Conservation (phyloP, 2,113 vertebrate genomes). For the Cottus gobio region DNA sequence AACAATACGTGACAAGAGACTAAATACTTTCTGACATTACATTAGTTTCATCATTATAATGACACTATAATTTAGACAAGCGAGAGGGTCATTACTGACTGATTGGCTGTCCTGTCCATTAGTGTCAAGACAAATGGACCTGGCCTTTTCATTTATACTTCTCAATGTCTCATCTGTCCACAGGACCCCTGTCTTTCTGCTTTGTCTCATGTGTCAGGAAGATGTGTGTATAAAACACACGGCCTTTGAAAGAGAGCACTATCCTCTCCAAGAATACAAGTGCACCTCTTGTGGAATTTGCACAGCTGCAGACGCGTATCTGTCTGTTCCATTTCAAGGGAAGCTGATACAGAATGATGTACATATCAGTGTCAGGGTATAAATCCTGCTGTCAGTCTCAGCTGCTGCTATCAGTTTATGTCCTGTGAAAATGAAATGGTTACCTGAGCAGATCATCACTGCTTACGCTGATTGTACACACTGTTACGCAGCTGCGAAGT, state of each 20-base stretch:
- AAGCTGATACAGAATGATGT: slow-evolving; percentile 65
- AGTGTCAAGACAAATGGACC: slow-evolving; percentile 43
- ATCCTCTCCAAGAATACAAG: slow-evolving; percentile 32
- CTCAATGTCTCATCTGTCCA: slow-evolving; percentile 26
- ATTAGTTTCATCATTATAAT: slow-evolving; percentile 44
- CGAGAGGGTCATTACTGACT: slow-evolving; percentile 26
- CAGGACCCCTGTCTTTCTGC: slow-evolving; percentile 21
- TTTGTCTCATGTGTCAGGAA: slow-evolving; percentile 38
- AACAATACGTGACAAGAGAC: slow-evolving; percentile 32
- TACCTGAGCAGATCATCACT: slow-evolving; percentile 68
- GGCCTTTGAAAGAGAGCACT: slow-evolving; percentile 23
- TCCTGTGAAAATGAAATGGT: slow-evolving; percentile 69
- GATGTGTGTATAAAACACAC: slow-evolving; percentile 22
- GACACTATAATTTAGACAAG: slow-evolving; percentile 37
- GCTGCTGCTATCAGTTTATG: slow-evolving; percentile 71
- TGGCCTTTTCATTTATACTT: slow-evolving; percentile 31
- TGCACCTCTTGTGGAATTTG: slow-evolving; percentile 42
- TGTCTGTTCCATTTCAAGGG: slow-evolving; percentile 46
- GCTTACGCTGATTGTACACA: slow-evolving; percentile 59
- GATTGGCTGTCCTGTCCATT: slow-evolving; percentile 24
- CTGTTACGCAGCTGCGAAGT: slow-evolving; percentile 57
- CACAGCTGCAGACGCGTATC: slow-evolving; percentile 68
- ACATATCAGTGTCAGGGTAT: slow-evolving; percentile 67
- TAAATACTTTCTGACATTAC: slow-evolving; percentile 38
- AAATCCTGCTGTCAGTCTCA: slow-evolving; percentile 74